These are phyloP conservation scores for Chalcis sispes DNA, from an alignment of 2,888 invertebrate species.

Conservation along the genomic window DNA sequence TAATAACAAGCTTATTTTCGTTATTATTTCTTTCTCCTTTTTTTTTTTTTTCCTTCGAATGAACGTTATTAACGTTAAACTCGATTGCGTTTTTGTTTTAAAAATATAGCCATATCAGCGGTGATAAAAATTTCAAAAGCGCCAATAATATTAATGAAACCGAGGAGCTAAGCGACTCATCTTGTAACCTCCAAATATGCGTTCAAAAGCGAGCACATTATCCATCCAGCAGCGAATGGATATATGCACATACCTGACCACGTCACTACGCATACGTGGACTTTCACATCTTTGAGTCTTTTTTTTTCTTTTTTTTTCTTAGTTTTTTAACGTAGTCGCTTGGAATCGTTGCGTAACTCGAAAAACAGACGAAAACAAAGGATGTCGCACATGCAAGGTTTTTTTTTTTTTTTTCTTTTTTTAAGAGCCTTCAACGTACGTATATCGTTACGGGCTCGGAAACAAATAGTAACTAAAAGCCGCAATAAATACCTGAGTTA, in stretches of 20 bases:
- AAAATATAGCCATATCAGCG: too few species aligned
- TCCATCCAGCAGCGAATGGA: neutral
- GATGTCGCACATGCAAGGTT: neutral
- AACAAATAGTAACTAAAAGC: constrained; percentile 1
- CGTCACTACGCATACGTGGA: constrained; percentile 1
- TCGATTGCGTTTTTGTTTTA: neutral
- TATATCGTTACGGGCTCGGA: neutral
- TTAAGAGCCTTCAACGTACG: neutral
- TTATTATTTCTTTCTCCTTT: neutral
- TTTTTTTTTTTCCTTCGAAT: neutral
- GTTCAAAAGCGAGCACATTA: constrained; percentile 30
- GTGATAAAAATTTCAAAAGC: constrained; percentile 1
- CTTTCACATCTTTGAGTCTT: constrained; percentile 6
- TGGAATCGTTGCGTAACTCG: neutral
- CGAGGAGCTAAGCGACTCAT: neutral
- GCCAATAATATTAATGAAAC: constrained; percentile 6
- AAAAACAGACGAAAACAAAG: constrained; percentile 16
- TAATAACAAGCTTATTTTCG: too few species aligned
- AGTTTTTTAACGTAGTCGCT: neutral
- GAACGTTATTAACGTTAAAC: neutral
- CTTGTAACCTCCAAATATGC: constrained; percentile 55
- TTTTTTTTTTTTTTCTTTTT: constrained; percentile 3
- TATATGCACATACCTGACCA: neutral
- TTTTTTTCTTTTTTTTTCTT: constrained; percentile 6
- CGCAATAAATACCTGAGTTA: constrained; percentile 9